These are phyloP conservation scores for Syrphus vitripennis DNA, from an alignment of 2,888 invertebrate species.

Conservation along the genomic window DNA sequence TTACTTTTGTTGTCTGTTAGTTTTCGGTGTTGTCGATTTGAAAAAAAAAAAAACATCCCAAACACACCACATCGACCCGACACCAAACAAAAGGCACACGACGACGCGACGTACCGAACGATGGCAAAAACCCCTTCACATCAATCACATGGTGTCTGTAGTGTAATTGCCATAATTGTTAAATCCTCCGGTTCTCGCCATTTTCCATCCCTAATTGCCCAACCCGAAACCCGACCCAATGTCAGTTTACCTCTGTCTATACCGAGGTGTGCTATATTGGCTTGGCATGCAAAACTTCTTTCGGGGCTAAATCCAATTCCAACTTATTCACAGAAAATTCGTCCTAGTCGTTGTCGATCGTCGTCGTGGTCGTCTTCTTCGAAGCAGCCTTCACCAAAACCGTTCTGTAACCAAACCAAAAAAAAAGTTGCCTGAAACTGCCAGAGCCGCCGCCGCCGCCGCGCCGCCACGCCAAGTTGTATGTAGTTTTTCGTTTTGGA, in stretches of 20 bases:
- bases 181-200: conserved; percentile 60
- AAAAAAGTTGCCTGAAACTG: conserved; percentile 55
- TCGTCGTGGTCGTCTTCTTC: background rate
- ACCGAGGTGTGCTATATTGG: conserved; percentile 4
- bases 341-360: background rate
- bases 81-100: conserved; percentile 19
- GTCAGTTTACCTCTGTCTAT: no score
- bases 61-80: background rate
- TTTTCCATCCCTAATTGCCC: conserved; percentile 68
- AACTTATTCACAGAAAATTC: conserved; percentile 18
- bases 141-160: conserved; percentile 69
- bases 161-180: conserved; percentile 71
- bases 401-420: conserved; percentile 27
- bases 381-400: conserved; percentile 23
- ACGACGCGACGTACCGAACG: background rate
- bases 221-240: conserved; percentile 25
- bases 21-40: background rate
- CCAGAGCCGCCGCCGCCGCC: conserved; percentile 7
- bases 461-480: background rate
- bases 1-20: conserved; percentile 17
- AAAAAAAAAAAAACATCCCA: background rate
- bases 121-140: conserved; percentile 25
- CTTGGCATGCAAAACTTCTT: conserved; percentile 52
- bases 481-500: conserved; percentile 40
- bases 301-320: conserved; percentile 48